These are phyloP conservation scores for Numenius phaeopus DNA, from an alignment of 2,797 vertebrate genomes.

Conservation along the genomic window DNA sequence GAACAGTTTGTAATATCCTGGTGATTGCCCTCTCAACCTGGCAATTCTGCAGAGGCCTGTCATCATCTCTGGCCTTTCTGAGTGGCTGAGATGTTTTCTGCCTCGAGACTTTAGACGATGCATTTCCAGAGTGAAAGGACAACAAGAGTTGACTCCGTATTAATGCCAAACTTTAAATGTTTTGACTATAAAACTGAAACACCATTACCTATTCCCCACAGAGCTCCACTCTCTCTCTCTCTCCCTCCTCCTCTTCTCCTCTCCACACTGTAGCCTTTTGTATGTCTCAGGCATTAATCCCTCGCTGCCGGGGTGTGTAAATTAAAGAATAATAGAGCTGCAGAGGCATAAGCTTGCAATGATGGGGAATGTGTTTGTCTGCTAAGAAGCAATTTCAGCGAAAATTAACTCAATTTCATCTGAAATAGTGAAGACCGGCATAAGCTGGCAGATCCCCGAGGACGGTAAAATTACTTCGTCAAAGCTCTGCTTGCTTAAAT, in stretches of 20 bases:
- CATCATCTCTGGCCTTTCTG: background rate
- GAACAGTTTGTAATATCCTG: background rate
- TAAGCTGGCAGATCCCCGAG: constrained; percentile 83
- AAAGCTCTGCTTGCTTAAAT: constrained; percentile 85
- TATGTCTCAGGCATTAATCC: constrained; percentile 75
- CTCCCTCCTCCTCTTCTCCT: background rate
- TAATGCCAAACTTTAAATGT: constrained; percentile 68
- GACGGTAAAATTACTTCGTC: constrained; percentile 85
- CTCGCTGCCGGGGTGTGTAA: constrained; percentile 76
- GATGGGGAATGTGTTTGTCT: constrained; percentile 86
- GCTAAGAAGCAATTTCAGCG: constrained; percentile 86
- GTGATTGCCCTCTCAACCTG: background rate
- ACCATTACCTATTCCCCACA: constrained; percentile 69
- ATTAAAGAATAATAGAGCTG: constrained; percentile 85
- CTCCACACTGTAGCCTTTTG: constrained; percentile 65
- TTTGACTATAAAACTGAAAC: constrained; percentile 68
- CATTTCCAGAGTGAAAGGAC: constrained; percentile 44
- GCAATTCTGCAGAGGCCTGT: background rate
- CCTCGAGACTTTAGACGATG: background rate
- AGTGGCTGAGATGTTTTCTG: background rate
- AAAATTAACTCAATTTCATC: constrained; percentile 88
- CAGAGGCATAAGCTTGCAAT: constrained; percentile 80
- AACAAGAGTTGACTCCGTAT: constrained; percentile 25
- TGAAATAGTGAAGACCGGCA: constrained; percentile 83
- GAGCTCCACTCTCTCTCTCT: constrained; percentile 2